Evolutionary conservation across 2,113 vertebrate species (phyloP), one percentile per base, ranked within the genome.

Genomic region (Mesocricetus auratus): DNA sequence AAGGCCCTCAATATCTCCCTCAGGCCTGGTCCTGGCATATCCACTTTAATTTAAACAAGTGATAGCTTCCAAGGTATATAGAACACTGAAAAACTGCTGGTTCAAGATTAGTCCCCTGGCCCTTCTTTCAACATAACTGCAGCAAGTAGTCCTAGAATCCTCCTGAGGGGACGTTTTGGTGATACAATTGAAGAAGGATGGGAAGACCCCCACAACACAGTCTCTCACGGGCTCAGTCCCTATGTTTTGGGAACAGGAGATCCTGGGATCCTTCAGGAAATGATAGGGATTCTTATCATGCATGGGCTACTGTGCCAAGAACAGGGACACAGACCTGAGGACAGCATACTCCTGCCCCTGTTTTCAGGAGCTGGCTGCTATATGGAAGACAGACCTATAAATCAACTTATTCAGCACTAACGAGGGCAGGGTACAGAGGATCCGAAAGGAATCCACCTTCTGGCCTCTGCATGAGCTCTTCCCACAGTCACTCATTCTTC

Each of bases 101-200:
- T 66, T 60, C 21, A 69, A 64, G 39, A 31, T 68, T 8, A 74
- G 73, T 31, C 26, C 21, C 22, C 5, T 26, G 36, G 13, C 29
- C 10, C 45, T 92, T 90, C 64, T 21, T 86, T 42, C 74, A 83
- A 68, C 36, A 29, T 71, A 58, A 50, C 10, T 26, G 4, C 4
- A 45, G 12, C 11, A 39, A 62, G 24, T 2, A 2, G 60, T 68
- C 39, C 60, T 7, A 12, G 50, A 47, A 4, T 7, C 33, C 22
- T 71, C 21, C 87, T 12, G 29, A 0, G 33, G 19, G 74, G 79
- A 79, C 50, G 60, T 50, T 31, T 58, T 75, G 33, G 71, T 62
- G 15, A 10, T 0, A 0, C 2, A 19, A 31, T 0, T 22, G 73
- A 69, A 2, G n/a, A 47, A 56, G 74, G 10, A 39, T 45, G 47